Conservation (phyloP, 92 coral and sea anemone genomes). For the Epizoanthus illoricatus region DNA sequence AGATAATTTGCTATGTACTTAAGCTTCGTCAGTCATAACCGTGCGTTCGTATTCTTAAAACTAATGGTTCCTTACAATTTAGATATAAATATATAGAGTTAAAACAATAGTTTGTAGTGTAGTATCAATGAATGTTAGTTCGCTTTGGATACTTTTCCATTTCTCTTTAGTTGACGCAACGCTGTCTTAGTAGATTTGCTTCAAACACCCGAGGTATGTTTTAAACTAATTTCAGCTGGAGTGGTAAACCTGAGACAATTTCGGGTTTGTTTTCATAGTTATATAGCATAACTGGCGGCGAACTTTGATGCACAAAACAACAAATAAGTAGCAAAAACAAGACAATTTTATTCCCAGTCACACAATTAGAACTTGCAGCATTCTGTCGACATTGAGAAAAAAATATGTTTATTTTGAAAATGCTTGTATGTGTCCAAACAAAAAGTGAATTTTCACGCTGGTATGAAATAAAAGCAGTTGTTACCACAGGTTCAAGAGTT, state of each 20-base stretch:
- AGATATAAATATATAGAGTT: not conserved
- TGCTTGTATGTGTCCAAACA: not conserved
- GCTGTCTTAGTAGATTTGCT: not conserved
- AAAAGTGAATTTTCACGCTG: constrained; percentile 25
- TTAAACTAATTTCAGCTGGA: not conserved
- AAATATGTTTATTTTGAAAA: constrained; percentile 19
- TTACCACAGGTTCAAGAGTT: not conserved
- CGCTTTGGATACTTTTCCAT: not conserved
- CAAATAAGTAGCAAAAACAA: constrained; percentile 10
- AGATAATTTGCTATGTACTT: not conserved
- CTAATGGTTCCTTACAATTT: not conserved
- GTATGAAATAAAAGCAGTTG: not conserved
- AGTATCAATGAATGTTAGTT: not conserved
- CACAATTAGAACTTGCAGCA: constrained; percentile 24
- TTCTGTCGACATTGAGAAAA: constrained; percentile 28
- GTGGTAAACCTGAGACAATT: constrained; percentile 5
- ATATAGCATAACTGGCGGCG: constrained; percentile 25
- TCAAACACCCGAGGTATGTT: not conserved
- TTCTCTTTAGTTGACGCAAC: not conserved
- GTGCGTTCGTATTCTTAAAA: not conserved
- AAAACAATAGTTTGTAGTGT: too few species aligned
- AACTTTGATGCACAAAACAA: constrained; percentile 27
- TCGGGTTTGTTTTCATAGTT: constrained; percentile 14
- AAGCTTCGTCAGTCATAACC: not conserved
- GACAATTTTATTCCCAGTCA: not conserved